Conservation (phyloP, 2,888 invertebrate genomes). For the Trachelus tabidus region DNA sequence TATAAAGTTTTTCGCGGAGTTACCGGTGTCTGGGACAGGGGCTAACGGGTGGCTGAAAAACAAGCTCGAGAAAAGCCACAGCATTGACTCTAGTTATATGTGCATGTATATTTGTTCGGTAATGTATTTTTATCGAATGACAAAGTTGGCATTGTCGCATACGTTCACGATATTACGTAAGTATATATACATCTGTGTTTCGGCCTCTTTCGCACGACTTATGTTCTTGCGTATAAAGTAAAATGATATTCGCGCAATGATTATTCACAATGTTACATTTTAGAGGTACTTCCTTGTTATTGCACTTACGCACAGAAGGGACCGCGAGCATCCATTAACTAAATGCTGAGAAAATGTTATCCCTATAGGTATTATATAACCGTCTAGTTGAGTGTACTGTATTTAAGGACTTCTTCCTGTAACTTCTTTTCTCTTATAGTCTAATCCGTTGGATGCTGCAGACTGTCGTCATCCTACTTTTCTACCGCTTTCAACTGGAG, state of each 20-base stretch:
- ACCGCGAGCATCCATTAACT: constrained; percentile 31
- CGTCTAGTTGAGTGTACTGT: background rate
- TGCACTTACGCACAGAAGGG: background rate
- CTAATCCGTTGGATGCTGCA: background rate
- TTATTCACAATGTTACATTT: background rate
- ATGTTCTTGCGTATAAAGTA: constrained; percentile 1
- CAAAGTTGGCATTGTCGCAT: background rate
- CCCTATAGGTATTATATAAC: constrained; percentile 16
- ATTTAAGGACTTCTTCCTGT: background rate
- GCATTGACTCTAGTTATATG: background rate
- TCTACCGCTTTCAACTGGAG: background rate
- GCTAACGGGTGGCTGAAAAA: background rate
- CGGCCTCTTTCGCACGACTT: background rate
- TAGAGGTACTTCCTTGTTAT: background rate
- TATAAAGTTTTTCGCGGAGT: background rate
- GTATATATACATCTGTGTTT: background rate
- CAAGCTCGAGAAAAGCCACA: background rate
- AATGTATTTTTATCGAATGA: background rate
- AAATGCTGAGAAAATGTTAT: constrained; percentile 45
- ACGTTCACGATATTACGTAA: background rate
- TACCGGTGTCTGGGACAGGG: background rate
- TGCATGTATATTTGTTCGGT: background rate
- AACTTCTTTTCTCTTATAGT: background rate
- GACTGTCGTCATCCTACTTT: background rate
- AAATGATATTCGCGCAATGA: constrained; percentile 6